These are phyloP conservation scores for Hermodice carunculata DNA, from an alignment of 2,888 invertebrate genomes.

Conservation along the genomic window DNA sequence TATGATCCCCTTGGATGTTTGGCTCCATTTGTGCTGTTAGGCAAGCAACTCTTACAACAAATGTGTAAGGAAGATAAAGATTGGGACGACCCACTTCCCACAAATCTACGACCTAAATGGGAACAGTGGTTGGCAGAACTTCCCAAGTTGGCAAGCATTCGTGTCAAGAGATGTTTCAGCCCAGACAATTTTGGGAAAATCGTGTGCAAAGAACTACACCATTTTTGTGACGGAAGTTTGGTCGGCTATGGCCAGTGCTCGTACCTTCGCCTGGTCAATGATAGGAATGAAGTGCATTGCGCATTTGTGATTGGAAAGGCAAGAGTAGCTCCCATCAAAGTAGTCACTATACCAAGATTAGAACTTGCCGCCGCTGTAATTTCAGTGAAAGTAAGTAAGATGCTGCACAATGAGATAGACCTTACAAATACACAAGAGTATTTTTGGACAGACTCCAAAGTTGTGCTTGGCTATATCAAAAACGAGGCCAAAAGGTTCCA, in stretches of 20 bases:
- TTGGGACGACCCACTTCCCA: constrained; percentile 23
- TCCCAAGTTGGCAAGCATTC: neutral
- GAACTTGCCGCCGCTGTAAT: constrained; percentile 15
- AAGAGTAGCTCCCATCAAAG: constrained; percentile 11
- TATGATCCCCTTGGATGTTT: constrained; percentile 63
- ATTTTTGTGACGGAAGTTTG: constrained; percentile 18
- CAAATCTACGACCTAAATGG: constrained; percentile 2
- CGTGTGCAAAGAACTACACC: constrained; percentile 1
- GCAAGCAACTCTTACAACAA: constrained; percentile 15
- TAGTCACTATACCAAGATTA: constrained; percentile 9
- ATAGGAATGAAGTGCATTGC: constrained; percentile 6
- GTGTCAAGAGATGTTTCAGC: neutral
- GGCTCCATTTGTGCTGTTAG: constrained; percentile 61
- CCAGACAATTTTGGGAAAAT: neutral
- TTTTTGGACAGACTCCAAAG: constrained; percentile 42
- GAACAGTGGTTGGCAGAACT: constrained; percentile 10
- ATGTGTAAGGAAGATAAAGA: neutral
- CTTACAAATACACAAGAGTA: constrained; percentile 8
- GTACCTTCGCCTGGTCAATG: neutral
- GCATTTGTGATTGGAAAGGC: constrained; percentile 14
- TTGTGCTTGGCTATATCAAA: constrained; percentile 42
- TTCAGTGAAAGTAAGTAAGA: constrained; percentile 22
- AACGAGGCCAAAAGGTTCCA: constrained; percentile 43
- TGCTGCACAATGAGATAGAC: constrained; percentile 29
- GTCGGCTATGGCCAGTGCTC: constrained; percentile 15